These are phyloP conservation scores for Rhaphigaster nebulosa DNA, from an alignment of 2,888 invertebrate species.

Conservation along the genomic window DNA sequence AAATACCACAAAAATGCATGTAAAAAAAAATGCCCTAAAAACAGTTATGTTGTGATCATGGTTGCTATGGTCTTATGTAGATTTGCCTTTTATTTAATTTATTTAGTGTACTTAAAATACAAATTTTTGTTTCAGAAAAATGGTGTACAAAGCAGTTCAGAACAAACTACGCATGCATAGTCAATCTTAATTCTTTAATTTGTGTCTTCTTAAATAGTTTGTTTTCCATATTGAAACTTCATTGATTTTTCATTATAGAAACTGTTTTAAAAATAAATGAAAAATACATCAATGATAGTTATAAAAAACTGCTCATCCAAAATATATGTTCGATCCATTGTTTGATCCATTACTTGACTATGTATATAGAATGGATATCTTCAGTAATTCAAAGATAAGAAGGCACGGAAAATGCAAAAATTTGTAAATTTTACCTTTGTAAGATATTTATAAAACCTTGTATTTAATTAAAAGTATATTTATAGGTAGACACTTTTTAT, in stretches of 20 bases:
- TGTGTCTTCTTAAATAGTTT: neutral
- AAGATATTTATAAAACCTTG: constrained; percentile 35
- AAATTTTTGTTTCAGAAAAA: constrained; percentile 31
- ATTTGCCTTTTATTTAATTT: neutral
- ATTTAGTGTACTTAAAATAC: neutral
- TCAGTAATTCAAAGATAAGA: neutral
- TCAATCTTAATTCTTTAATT: neutral
- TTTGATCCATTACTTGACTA: neutral
- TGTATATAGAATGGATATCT: constrained; percentile 17
- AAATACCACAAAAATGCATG: neutral
- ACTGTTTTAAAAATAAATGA: neutral
- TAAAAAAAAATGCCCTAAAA: too few relatives aligned
- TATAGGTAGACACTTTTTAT: constrained; percentile 32
- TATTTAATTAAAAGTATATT: constrained; percentile 40
- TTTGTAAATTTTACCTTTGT: constrained; percentile 26
- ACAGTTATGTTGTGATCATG: too few relatives aligned
- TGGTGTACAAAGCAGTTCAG: constrained; percentile 36
- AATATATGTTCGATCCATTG: neutral
- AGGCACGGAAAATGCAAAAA: neutral
- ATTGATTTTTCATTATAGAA: neutral
- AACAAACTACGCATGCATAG: constrained; percentile 4
- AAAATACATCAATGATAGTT: neutral
- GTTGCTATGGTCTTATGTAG: neutral
- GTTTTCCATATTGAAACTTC: neutral
- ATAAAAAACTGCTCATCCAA: neutral